A percentile compares a stretch with the other conserved stretches of the same genome.
Conservation (phyloP, 1,140 invertebrate genomes). For the Magallana angulata region DNA sequence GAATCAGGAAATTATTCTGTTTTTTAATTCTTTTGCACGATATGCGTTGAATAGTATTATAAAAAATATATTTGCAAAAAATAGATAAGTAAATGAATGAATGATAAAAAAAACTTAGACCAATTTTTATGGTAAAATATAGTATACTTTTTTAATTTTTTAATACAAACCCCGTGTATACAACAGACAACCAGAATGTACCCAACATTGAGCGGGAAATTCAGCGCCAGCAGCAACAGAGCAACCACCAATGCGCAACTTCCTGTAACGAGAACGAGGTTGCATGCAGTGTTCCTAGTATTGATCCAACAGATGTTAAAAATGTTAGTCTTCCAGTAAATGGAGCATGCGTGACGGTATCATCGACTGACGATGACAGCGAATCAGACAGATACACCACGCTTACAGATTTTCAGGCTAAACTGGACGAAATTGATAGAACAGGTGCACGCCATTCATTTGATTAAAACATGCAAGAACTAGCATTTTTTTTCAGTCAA, state of each 20-base stretch:
- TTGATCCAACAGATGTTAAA: not conserved
- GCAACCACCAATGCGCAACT: not conserved
- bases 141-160: too few species aligned
- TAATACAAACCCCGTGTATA: not conserved
- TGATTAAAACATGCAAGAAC: too few species aligned
- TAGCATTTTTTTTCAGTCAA: too few species aligned
- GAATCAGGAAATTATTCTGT: too few species aligned
- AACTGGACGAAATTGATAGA: not conserved
- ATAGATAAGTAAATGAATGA: too few species aligned
- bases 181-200: slow-evolving; percentile 2
- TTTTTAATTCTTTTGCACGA: too few species aligned
- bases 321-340: not conserved
- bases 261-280: slow-evolving; percentile 5
- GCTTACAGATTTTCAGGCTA: not conserved
- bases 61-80: too few species aligned
- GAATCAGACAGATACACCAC: not conserved
- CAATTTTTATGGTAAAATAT: too few species aligned
- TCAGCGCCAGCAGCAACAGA: slow-evolving; percentile 5
- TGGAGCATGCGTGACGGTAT: not conserved
- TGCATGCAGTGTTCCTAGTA: not conserved
- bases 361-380: not conserved
- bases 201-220: slow-evolving; percentile 13
- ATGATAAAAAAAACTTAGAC: too few species aligned
- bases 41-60: too few species aligned
- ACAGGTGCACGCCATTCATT: not conserved